Conservation (phyloP, 2,888 invertebrate species). For the Polietes domitor region DNA sequence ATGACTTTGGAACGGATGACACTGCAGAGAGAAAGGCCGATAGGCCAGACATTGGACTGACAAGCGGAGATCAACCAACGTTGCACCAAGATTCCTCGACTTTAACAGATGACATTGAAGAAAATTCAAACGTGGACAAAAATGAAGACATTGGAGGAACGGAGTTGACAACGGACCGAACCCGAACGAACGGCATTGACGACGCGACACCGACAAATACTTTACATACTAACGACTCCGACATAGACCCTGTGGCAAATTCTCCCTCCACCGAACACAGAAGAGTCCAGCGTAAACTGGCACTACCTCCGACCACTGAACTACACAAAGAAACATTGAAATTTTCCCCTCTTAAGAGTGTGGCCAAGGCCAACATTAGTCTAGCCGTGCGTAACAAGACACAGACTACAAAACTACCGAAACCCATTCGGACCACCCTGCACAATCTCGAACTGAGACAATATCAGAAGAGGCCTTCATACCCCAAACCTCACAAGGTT, state of each 20-base stretch:
- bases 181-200: not conserved
- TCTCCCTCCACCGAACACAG: conserved; percentile 43
- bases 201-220: not conserved
- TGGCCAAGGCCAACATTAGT: not conserved
- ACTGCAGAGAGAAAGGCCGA: conserved; percentile 5
- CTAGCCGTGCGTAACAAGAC: not conserved
- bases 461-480: conserved; percentile 72
- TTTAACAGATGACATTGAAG: no score
- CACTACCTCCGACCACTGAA: conserved; percentile 57
- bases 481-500: conserved; percentile 76
- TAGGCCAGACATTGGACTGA: not conserved
- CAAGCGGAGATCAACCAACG: not conserved
- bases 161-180: no score
- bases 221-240: conserved; percentile 35
- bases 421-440: conserved; percentile 68
- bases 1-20: not conserved
- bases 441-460: conserved; percentile 75
- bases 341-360: not conserved
- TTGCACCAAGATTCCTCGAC: no score
- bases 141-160: no score
- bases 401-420: conserved; percentile 61
- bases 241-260: conserved; percentile 53
- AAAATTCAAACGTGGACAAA: no score
- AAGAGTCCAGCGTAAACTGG: conserved; percentile 55
- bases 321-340: conserved; percentile 43